These are phyloP conservation scores for Lophotriccus pileatus DNA, from an alignment of 2,797 vertebrate genomes.

Conservation along the genomic window DNA sequence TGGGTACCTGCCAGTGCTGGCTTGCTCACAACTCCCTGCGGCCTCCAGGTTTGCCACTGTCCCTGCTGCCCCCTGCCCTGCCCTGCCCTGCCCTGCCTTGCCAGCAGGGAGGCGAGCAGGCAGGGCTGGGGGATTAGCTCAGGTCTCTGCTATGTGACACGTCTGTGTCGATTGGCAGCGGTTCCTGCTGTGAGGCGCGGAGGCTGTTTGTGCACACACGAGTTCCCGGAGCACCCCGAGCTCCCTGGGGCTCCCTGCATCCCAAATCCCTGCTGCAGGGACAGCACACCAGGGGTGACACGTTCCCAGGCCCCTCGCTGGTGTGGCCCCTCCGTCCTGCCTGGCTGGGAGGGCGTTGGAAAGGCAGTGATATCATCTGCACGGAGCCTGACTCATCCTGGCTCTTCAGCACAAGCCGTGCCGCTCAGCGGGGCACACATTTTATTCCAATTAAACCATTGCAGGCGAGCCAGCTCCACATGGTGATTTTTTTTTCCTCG, in stretches of 20 bases:
- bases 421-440: background rate
- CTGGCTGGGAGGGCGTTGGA: background rate
- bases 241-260: background rate
- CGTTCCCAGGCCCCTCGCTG: background rate
- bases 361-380: slow-evolving; percentile 36
- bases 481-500: background rate
- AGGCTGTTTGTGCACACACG: background rate
- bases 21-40: background rate
- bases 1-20: background rate
- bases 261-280: accelerated
- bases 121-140: background rate
- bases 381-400: slow-evolving; percentile 20
- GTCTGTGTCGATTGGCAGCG: background rate
- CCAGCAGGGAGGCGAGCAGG: accelerated
- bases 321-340: background rate
- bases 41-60: accelerated
- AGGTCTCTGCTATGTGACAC: slow-evolving; percentile 9
- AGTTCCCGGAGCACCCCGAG: background rate
- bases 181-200: background rate
- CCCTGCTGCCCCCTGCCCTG: background rate
- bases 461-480: background rate
- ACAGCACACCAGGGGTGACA: accelerated
- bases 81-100: background rate
- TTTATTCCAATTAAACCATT: slow-evolving; percentile 39
- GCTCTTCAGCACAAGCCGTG: slow-evolving; percentile 2